These are phyloP conservation scores for Rhyzopertha dominica DNA, from an alignment of 1,140 invertebrate genomes.

Conservation along the genomic window DNA sequence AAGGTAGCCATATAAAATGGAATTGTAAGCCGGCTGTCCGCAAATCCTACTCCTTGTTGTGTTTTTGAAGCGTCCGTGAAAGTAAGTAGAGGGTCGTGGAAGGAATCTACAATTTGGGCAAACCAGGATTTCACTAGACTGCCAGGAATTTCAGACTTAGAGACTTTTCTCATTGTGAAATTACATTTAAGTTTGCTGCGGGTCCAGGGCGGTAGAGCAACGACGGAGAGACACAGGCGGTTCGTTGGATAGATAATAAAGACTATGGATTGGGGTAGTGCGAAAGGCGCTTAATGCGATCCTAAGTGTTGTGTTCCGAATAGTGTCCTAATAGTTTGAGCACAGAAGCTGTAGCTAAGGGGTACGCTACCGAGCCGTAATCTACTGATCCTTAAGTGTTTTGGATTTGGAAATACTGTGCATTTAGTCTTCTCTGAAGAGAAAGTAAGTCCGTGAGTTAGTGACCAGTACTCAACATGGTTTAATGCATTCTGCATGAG, in stretches of 20 bases:
- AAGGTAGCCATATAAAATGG: constrained; percentile 14
- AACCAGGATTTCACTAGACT: not conserved
- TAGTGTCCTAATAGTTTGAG: constrained; percentile 13
- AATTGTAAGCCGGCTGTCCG: not conserved
- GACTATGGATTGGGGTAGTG: constrained; percentile 3
- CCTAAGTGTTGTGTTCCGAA: constrained; percentile 15
- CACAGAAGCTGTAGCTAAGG: constrained; percentile 3
- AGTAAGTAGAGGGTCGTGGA: not conserved
- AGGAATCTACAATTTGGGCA: not conserved
- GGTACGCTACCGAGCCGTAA: too few species aligned
- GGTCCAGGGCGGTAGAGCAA: too few species aligned
- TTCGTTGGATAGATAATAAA: constrained; percentile 9
- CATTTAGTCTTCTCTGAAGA: too few species aligned
- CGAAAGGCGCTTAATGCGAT: constrained; percentile 13
- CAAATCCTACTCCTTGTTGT: constrained; percentile 5
- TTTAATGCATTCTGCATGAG: too few species aligned
- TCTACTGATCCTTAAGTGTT: too few species aligned
- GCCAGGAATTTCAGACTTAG: not conserved
- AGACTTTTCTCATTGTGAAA: not conserved
- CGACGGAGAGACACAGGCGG: not conserved
- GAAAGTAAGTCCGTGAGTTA: too few species aligned
- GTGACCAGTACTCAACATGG: too few species aligned
- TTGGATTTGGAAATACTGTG: too few species aligned
- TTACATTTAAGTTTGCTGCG: constrained; percentile 1
- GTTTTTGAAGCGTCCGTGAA: constrained; percentile 14